A percentile compares a stretch with the other conserved stretches of the same genome.
Conservation (phyloP, 2,113 vertebrate species). For the Cephalopterus ornatus region DNA sequence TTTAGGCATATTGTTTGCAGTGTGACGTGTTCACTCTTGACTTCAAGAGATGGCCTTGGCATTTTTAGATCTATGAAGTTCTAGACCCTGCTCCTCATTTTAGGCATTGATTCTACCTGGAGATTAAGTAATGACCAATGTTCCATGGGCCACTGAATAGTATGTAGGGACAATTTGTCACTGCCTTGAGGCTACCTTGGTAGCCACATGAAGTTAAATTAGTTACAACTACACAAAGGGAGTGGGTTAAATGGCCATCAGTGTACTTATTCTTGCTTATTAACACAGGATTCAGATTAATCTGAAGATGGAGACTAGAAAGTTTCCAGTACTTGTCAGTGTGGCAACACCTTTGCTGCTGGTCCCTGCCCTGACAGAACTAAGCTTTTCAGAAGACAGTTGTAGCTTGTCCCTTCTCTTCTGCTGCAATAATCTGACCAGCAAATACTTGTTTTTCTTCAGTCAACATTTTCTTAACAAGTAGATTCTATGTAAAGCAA, state of each 20-base stretch:
- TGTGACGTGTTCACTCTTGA: accelerated
- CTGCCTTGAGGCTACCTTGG: background rate
- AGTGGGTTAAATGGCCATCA: background rate
- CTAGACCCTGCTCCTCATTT: background rate
- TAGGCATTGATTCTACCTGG: background rate
- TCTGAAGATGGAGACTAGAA: background rate
- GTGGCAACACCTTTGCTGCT: background rate
- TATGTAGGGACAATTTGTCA: too few relatives aligned
- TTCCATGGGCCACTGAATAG: background rate
- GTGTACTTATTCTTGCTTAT: background rate
- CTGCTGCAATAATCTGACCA: background rate
- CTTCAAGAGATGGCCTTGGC: background rate
- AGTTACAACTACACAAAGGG: background rate
- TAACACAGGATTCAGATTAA: background rate
- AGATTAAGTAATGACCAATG: background rate
- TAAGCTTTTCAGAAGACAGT: background rate
- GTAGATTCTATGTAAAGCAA: slow-evolving; percentile 77
- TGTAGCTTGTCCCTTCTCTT: background rate
- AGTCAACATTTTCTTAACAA: slow-evolving; percentile 78
- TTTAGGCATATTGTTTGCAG: background rate
- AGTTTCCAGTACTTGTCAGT: background rate
- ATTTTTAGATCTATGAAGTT: background rate
- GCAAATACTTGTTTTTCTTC: background rate
- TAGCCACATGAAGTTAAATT: background rate
- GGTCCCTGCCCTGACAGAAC: background rate